A percentile compares a stretch with the other conserved stretches of the same genome.
These are phyloP conservation scores for Silurus aristotelis DNA, from an alignment of 2,797 vertebrate genomes.

Conservation along the genomic window DNA sequence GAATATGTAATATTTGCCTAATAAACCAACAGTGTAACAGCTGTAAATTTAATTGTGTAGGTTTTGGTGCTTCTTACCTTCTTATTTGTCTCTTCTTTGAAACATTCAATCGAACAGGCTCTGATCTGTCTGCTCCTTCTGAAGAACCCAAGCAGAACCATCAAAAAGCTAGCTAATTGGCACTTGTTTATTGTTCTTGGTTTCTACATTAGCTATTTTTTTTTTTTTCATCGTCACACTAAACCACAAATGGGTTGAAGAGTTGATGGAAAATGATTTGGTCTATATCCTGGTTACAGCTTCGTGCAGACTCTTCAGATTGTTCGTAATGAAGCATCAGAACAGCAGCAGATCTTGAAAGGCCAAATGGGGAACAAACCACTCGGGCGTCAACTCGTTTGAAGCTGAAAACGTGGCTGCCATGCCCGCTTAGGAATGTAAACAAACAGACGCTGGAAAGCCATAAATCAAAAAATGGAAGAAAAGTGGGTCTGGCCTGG, in stretches of 20 bases:
- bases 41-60: neutral
- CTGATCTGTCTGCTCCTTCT: neutral
- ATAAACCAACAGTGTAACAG: neutral
- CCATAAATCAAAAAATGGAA: conserved; percentile 62
- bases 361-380: conserved; percentile 61
- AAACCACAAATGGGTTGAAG: conserved; percentile 11
- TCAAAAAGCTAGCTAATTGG: conserved; percentile 18
- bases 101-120: neutral
- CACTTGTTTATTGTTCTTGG: conserved; percentile 26
- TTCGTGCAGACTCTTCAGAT: conserved; percentile 62
- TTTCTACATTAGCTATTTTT: neutral
- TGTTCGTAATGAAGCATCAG: conserved; percentile 65
- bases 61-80: neutral
- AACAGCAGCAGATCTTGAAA: conserved; percentile 63
- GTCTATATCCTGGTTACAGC: conserved; percentile 60
- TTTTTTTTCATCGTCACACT: neutral
- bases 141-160: conserved; percentile 8
- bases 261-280: conserved; percentile 52
- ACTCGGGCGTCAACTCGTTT: conserved; percentile 59
- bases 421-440: conserved; percentile 68
- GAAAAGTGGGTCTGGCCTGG: conserved; percentile 34
- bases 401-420: conserved; percentile 66
- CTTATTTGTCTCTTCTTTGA: neutral
- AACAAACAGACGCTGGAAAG: conserved; percentile 70
- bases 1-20: neutral